Percentiles rank a stretch among this genome's conserved stretches.
Conservation (phyloP, 2,797 vertebrate genomes). For the Bovichtus variegatus region DNA sequence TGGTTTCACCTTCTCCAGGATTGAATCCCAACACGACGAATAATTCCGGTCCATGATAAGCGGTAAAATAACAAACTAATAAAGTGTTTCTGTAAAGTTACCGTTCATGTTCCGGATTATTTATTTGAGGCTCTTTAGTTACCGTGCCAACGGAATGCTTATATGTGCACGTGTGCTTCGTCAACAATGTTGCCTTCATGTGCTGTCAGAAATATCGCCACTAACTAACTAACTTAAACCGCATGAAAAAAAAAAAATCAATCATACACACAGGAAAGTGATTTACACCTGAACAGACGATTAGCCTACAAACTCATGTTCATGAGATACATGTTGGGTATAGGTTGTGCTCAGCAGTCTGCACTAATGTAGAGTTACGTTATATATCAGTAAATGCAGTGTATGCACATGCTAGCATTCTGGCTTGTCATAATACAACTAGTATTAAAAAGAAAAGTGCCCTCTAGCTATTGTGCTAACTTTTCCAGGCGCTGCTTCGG, state of each 20-base stretch:
- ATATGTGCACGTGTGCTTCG: neutral
- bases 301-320: neutral
- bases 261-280: neutral
- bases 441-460: neutral
- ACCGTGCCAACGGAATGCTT: conserved; percentile 46
- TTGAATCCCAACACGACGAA: conserved; percentile 69
- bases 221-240: neutral
- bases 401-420: neutral
- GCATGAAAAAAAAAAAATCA: neutral
- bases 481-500: neutral
- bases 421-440: neutral
- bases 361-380: neutral
- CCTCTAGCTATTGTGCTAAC: neutral
- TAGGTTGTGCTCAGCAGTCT: neutral
- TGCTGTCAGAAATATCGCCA: neutral
- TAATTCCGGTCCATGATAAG: conserved; percentile 35
- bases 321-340: neutral
- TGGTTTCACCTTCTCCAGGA: conserved; percentile 80
- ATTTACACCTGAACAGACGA: neutral
- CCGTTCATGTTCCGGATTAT: neutral
- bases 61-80: neutral
- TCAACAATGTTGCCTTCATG: conserved; percentile 49
- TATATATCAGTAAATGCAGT: neutral
- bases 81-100: neutral
- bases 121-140: conserved; percentile 7